These are phyloP conservation scores for Pogonocichla stellata DNA, from an alignment of 2,113 vertebrate species.

Conservation along the genomic window DNA sequence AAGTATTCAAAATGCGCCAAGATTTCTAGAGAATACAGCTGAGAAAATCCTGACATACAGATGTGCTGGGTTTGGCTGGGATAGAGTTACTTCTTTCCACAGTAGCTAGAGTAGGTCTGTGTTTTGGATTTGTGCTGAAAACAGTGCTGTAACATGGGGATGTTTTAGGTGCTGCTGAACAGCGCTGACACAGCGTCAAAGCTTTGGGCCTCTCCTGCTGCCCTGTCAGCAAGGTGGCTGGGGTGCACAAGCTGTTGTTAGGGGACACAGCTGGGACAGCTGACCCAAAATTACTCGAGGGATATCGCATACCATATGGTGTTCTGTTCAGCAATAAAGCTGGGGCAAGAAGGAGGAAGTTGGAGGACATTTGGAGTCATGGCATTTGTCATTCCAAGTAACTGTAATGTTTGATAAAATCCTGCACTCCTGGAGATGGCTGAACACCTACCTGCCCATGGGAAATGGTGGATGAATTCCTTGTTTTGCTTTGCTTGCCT, in stretches of 20 bases:
- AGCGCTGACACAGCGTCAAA: neutral
- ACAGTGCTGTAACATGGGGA: neutral
- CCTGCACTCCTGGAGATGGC: neutral
- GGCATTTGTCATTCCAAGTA: neutral
- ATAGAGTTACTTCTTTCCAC: neutral
- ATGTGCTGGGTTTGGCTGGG: neutral
- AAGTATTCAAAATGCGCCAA: neutral
- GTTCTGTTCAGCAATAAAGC: neutral
- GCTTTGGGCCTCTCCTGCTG: neutral
- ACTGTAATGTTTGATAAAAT: neutral
- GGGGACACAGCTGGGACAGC: neutral
- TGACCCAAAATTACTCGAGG: neutral
- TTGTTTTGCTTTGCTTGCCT: neutral
- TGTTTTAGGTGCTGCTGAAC: neutral
- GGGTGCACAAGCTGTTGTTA: neutral
- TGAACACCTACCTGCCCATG: neutral
- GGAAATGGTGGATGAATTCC: neutral
- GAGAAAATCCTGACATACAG: neutral
- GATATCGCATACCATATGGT: rapidly evolving
- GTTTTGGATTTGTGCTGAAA: neutral
- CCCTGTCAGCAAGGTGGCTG: neutral
- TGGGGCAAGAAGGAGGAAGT: neutral
- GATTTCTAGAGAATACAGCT: neutral
- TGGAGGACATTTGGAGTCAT: neutral
- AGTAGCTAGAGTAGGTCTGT: neutral